Conservation (phyloP, 2,888 invertebrate species). For the Clostera curtula region DNA sequence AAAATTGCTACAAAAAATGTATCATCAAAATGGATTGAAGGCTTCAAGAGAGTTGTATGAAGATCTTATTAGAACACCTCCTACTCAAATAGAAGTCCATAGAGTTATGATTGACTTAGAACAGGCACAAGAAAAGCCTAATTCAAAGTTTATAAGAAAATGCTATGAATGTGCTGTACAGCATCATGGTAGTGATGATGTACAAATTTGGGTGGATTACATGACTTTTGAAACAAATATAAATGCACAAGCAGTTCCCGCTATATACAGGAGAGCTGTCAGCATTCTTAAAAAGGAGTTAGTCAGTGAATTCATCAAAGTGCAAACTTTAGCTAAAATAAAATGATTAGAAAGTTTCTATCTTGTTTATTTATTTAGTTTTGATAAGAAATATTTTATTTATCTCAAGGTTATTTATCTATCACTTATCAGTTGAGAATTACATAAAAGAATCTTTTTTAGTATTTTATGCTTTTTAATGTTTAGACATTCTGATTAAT, state of each 20-base stretch:
- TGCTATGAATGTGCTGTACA: constrained; percentile 77
- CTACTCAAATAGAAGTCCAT: constrained; percentile 77
- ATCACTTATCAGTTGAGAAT: constrained; percentile 11
- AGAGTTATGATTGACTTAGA: constrained; percentile 77
- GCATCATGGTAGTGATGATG: constrained; percentile 79
- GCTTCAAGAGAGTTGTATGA: constrained; percentile 78
- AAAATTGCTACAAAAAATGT: constrained; percentile 76
- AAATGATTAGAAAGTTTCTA: constrained; percentile 30
- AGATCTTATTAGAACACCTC: constrained; percentile 72
- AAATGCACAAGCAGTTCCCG: constrained; percentile 68
- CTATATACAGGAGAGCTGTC: constrained; percentile 78
- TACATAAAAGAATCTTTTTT: too few species aligned
- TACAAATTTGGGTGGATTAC: constrained; percentile 83
- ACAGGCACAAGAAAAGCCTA: constrained; percentile 50
- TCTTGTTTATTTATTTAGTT: constrained; percentile 17
- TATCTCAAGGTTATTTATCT: constrained; percentile 9
- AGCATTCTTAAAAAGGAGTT: constrained; percentile 69
- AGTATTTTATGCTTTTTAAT: too few species aligned
- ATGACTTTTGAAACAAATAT: constrained; percentile 80
- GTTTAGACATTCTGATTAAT: too few species aligned
- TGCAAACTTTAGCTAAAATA: constrained; percentile 67
- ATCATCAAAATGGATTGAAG: constrained; percentile 62
- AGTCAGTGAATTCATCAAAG: constrained; percentile 70
- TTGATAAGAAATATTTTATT: constrained; percentile 8
- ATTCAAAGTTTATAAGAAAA: constrained; percentile 69